Evolutionary conservation across 2,888 invertebrate genomes (phyloP).

Genomic region (Lamellibrachia satsuma): DNA sequence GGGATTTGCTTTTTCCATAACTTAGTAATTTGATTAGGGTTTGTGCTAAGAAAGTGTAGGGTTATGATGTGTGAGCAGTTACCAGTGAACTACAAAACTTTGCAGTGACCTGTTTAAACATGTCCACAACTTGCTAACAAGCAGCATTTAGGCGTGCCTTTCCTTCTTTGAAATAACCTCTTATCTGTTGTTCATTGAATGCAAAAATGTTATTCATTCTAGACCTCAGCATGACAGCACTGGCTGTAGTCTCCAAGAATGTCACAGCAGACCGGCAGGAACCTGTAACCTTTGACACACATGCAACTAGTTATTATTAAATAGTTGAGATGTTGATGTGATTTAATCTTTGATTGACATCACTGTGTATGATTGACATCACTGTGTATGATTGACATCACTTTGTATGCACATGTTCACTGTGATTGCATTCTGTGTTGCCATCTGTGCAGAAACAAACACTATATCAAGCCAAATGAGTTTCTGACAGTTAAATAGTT

Average conservation of each 20-base stretch:
- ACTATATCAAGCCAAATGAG: neutral
- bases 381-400: neutral
- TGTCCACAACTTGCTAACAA: neutral
- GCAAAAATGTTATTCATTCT: neutral
- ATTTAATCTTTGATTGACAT: neutral
- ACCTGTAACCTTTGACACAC: neutral
- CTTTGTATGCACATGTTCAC: neutral
- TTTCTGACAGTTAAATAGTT: neutral
- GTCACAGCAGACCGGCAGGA: neutral
- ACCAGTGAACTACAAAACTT: neutral
- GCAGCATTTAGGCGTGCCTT: neutral
- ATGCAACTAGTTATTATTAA: neutral
- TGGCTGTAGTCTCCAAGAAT: no score
- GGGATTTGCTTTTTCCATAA: no score
- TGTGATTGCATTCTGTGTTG: neutral
- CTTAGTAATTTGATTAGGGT: neutral
- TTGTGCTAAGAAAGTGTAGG: neutral
- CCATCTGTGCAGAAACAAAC: neutral
- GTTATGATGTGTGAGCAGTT: neutral
- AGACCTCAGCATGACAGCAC: neutral
- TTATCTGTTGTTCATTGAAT: neutral
- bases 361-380: neutral
- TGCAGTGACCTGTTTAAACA: conserved; percentile 6
- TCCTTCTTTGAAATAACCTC: neutral
- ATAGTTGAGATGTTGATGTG: neutral